A percentile compares a stretch with the other conserved stretches of the same genome.
These are phyloP conservation scores for Felis catus DNA, from an alignment of 2,113 vertebrate species.

Conservation along the genomic window F.catus_Fca126_mat1.0 CM031417.1:81050001-81050500, in stretches of 20 bases:
- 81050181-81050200: neutral
- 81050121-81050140: conserved; percentile 6
- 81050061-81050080: neutral
- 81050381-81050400: neutral
- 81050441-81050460: neutral
- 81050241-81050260: neutral
- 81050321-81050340: neutral
- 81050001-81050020: neutral
- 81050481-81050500: neutral
- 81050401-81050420: neutral
- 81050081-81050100: neutral
- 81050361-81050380: neutral
- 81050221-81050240: neutral
- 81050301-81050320: neutral
- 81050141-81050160: neutral
- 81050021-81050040: neutral
- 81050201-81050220: conserved; percentile 24
- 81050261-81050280: neutral
- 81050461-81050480: neutral
- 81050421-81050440: neutral
- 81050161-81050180: neutral
- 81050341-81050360: neutral
- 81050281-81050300: conserved; percentile 5
- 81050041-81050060: neutral
- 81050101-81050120: neutral